phyloP scores from a whole-genome alignment of 2,888 invertebrate species.

The Cynaeus angustus region DNA sequence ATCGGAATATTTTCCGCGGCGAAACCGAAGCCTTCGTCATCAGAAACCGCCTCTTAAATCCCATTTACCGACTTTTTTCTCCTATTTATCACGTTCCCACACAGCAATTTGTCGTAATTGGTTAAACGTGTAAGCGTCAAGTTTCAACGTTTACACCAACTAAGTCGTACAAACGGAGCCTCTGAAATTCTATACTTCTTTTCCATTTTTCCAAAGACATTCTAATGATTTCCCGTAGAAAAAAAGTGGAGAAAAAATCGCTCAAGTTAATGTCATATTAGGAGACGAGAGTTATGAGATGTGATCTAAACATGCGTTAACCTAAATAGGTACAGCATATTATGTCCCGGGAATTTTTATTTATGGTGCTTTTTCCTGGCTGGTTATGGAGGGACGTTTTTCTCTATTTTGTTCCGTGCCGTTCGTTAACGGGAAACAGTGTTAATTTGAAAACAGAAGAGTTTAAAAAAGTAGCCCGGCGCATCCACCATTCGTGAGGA shows the following conservation, averaged over 20 bases:
- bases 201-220: too few species aligned
- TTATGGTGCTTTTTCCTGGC: not conserved
- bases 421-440: not conserved
- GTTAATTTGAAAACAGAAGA: too few species aligned
- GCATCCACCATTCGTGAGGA: not conserved
- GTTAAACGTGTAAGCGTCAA: constrained; percentile 35
- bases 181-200: too few species aligned
- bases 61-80: constrained; percentile 1
- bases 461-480: too few species aligned
- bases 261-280: constrained; percentile 4
- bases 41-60: not conserved
- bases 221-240: not conserved
- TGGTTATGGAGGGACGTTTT: not conserved
- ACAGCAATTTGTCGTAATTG: constrained; percentile 33
- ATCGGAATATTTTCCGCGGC: too few species aligned
- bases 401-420: constrained; percentile 1
- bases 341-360: constrained; percentile 7
- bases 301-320: constrained; percentile 16
- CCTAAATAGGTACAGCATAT: constrained; percentile 6
- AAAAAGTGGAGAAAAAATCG: not conserved
- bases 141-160: constrained; percentile 1
- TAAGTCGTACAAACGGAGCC: not conserved
- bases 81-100: constrained; percentile 20
- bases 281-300: not conserved
- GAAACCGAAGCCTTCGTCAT: too few species aligned